These are phyloP conservation scores for Globodera rostochiensis DNA, from an alignment of 1,140 invertebrate genomes.

Conservation along the genomic window DNA sequence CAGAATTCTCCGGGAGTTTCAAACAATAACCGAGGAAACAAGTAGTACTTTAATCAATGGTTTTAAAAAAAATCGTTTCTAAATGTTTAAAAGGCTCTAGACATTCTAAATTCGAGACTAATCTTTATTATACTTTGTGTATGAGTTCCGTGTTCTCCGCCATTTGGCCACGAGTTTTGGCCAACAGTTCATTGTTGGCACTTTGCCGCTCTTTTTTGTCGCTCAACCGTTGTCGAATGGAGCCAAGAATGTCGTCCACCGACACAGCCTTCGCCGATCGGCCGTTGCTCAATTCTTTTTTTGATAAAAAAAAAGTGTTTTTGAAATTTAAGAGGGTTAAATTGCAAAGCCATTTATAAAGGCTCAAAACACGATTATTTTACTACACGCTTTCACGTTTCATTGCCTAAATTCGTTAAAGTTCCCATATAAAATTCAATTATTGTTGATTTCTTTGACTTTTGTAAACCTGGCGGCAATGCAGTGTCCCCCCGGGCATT, in stretches of 20 bases:
- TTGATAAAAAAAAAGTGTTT: background rate
- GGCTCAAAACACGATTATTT: too few relatives aligned
- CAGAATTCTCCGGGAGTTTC: too few relatives aligned
- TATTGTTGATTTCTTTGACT: background rate
- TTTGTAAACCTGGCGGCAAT: conserved; percentile 3
- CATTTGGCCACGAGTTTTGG: conserved; percentile 11
- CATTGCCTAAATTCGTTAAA: too few relatives aligned
- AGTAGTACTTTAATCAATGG: too few relatives aligned
- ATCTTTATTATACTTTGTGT: conserved; percentile 7
- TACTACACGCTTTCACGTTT: too few relatives aligned
- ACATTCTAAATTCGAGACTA: too few relatives aligned
- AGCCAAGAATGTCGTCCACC: conserved; percentile 17
- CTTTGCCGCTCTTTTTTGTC: conserved; percentile 17
- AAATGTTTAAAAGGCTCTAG: too few relatives aligned
- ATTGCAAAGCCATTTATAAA: too few relatives aligned
- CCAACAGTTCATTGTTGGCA: background rate
- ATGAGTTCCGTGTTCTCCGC: conserved; percentile 25
- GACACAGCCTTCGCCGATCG: conserved; percentile 15
- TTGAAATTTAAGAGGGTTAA: too few relatives aligned
- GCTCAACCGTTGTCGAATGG: conserved; percentile 3
- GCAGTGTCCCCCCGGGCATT: background rate
- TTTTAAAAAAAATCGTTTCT: too few relatives aligned
- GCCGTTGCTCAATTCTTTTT: background rate
- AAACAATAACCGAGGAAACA: too few relatives aligned
- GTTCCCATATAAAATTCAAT: too few relatives aligned